Evolutionary conservation across 2,888 invertebrate genomes (phyloP), one percentile per base, ranked within the genome.

Genomic region (Coecobrya sp.): DNA sequence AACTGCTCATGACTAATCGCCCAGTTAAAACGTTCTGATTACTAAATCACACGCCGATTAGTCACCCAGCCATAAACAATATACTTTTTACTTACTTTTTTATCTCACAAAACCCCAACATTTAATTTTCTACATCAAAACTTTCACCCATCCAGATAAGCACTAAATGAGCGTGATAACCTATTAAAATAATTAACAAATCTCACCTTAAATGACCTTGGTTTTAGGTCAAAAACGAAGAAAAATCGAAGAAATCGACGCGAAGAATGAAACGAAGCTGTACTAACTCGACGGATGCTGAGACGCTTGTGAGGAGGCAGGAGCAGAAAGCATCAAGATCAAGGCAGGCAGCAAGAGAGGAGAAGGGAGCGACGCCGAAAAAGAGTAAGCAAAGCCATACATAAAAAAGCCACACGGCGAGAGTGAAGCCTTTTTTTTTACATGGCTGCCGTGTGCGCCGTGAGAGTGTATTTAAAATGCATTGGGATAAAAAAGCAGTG

Each of bases 201-300:
- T 30, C 92, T 92, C 89, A 92, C 92, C 92, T 92, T 92, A 82
- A 82, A 45, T 92, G 92, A 92, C 92, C 92, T 89, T 92, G 92
- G 42, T 88, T 36, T 62, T 89, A n/a, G 92, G 92, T 82, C 92
- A 92, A 92, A 36, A 89, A 86, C 92, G 92, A 89, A 92, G 92
- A 89, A 92, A 86, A 86, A 81, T 92, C 92, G 92, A 92, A 89
- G 92, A 92, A 68, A 85, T 70, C 92, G 92, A 86, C 36, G 92
- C 92, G 92, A 92, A 92, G 92, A 36, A 89, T 79, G 89, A 79
- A 92, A 92, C 92, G 92, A 92, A 89, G 92, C 91, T 79, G 90
- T 62, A 89, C 85, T 92, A 82, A 89, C 92, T 89, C 92, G 89
- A 92, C 70, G 92, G 81, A 89, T 92, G 92, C 92, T 92, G 92